These are phyloP conservation scores for Tenebrosternarchus preto DNA, from an alignment of 2,113 vertebrate genomes.

Conservation along the genomic window DNA sequence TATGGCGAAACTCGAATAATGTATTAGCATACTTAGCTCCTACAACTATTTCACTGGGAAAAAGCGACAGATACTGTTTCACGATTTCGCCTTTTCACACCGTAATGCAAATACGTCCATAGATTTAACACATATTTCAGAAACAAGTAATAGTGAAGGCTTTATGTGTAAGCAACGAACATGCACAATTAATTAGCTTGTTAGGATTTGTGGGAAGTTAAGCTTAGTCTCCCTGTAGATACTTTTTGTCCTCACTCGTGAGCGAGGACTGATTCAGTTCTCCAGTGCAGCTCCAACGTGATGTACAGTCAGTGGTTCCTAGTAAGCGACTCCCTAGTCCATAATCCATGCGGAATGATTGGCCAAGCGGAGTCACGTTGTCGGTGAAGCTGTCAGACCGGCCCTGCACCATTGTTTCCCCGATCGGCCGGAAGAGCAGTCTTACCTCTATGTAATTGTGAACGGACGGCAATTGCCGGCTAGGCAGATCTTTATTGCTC, in stretches of 20 bases:
- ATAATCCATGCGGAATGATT: conserved; percentile 56
- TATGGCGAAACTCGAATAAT: too few species aligned
- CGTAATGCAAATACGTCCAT: not conserved
- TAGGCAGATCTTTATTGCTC: conserved; percentile 2
- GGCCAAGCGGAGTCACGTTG: conserved; percentile 73
- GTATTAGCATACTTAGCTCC: too few species aligned
- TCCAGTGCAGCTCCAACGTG: conserved; percentile 3
- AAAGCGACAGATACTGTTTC: not conserved
- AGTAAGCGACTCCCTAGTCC: conserved; percentile 50
- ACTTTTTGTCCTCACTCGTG: not conserved
- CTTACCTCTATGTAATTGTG: conserved; percentile 37
- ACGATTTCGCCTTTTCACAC: not conserved
- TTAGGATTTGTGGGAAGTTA: not conserved
- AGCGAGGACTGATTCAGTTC: not conserved
- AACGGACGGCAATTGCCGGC: conserved; percentile 44
- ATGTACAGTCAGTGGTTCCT: conserved; percentile 31
- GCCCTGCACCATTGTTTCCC: conserved; percentile 78
- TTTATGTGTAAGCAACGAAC: not conserved
- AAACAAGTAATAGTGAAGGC: not conserved
- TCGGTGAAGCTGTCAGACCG: conserved; percentile 67
- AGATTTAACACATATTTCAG: not conserved
- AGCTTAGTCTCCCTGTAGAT: not conserved
- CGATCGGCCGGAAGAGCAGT: conserved; percentile 67
- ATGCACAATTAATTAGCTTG: not conserved
- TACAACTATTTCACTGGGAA: too few species aligned